A percentile compares a stretch with the other conserved stretches of the same genome.
Evolutionary conservation across 2,113 vertebrate species (phyloP).

Genomic region (Oceanites oceanicus): DNA sequence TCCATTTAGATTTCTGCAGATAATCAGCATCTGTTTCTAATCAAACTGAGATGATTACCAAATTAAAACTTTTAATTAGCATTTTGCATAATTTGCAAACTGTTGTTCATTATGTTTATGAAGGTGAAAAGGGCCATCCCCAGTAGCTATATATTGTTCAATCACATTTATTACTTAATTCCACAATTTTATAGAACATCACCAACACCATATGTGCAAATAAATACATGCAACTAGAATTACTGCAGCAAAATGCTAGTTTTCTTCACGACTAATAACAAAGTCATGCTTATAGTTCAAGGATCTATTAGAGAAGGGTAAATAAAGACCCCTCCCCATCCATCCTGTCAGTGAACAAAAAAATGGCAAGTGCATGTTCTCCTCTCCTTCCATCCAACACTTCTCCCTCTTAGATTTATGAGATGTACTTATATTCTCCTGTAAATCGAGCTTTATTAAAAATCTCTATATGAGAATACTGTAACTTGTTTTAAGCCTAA

Average conservation of each 20-base stretch:
- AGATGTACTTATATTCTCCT: background rate
- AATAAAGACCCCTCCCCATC: background rate
- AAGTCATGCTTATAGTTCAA: background rate
- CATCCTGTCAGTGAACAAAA: background rate
- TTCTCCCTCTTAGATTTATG: background rate
- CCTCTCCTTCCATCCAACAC: background rate
- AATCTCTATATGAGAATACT: background rate
- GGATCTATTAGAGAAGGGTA: background rate
- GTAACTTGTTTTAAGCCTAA: background rate
- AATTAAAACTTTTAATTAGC: conserved; percentile 74
- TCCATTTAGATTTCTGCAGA: conserved; percentile 62
- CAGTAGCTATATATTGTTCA: conserved; percentile 42
- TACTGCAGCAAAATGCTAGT: background rate
- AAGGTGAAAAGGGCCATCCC: conserved; percentile 51
- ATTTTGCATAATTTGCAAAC: conserved; percentile 68
- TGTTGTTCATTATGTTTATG: conserved; percentile 54
- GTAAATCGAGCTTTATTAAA: background rate
- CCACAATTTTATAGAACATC: background rate
- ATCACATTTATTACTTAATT: conserved; percentile 14
- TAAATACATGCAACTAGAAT: background rate
- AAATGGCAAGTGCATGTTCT: background rate
- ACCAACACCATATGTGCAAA: background rate
- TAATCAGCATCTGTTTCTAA: conserved; percentile 70
- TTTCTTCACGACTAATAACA: background rate
- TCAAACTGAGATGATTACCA: conserved; percentile 68